A percentile compares a stretch with the other conserved stretches of the same genome.
These are phyloP conservation scores for Vimba vimba DNA, from an alignment of 2,113 vertebrate genomes.

Conservation along the genomic window DNA sequence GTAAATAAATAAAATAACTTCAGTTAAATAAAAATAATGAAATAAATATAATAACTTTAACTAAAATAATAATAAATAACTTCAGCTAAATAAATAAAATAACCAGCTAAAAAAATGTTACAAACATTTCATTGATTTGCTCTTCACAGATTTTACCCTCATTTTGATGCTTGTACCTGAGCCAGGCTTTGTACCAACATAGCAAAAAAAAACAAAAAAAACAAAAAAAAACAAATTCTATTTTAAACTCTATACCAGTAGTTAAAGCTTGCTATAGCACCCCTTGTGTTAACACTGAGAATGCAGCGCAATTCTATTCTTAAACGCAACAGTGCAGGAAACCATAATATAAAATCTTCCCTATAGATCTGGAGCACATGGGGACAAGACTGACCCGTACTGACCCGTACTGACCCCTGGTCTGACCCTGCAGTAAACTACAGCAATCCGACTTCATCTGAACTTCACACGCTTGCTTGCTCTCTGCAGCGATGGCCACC, in stretches of 20 bases:
- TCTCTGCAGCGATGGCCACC: conserved; percentile 12
- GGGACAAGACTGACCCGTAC: neutral
- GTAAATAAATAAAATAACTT: neutral
- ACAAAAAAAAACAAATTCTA: too few relatives aligned
- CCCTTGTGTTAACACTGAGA: neutral
- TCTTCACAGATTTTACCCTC: neutral
- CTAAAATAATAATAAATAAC: too few relatives aligned
- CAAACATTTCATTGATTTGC: neutral
- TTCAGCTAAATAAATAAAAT: neutral
- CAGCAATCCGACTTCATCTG: conserved; percentile 1
- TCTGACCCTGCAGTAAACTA: neutral
- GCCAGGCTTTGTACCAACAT: neutral
- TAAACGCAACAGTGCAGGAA: neutral
- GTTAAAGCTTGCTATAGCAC: neutral
- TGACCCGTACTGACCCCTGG: neutral
- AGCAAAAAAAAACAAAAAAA: neutral
- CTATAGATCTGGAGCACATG: neutral
- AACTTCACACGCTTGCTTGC: conserved; percentile 37
- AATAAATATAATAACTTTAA: too few relatives aligned
- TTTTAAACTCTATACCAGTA: neutral
- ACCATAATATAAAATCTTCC: neutral
- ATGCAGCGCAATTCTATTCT: too few relatives aligned
- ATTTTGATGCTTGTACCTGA: neutral
- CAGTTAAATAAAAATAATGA: neutral
- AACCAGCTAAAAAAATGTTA: neutral